phyloP scores from a whole-genome alignment of 1,140 invertebrate genomes.

The Cydia pomonella region DNA sequence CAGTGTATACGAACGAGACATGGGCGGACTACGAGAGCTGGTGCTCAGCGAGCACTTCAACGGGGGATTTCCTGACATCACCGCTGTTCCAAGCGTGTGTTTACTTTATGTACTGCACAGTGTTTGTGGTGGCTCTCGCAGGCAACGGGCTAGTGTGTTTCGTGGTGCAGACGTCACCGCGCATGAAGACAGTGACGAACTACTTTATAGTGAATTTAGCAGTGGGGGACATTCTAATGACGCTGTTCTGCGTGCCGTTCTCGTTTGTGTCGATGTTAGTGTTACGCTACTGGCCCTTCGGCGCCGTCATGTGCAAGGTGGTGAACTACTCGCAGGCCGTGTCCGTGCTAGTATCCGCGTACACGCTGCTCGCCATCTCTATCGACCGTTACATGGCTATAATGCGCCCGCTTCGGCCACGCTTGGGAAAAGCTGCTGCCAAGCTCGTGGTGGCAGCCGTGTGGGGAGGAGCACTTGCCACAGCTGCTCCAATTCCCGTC shows the following conservation, averaged over 20 bases:
- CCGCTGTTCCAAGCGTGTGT: conserved; percentile 84
- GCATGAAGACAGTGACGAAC: conserved; percentile 94
- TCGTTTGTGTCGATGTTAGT: conserved; percentile 89
- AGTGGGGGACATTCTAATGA: conserved; percentile 92
- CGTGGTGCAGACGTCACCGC: conserved; percentile 87
- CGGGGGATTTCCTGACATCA: conserved; percentile 54
- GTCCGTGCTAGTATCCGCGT: conserved; percentile 91
- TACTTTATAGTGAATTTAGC: conserved; percentile 94
- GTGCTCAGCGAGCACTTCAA: conserved; percentile 38
- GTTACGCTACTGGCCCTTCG: conserved; percentile 91
- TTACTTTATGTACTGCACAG: conserved; percentile 87
- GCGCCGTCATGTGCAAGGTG: conserved; percentile 86
- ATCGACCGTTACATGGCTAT: conserved; percentile 94
- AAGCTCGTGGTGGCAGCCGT: conserved; percentile 87
- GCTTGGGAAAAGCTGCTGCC: conserved; percentile 87
- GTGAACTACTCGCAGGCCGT: conserved; percentile 90
- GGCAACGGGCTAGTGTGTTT: conserved; percentile 92
- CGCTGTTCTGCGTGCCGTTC: conserved; percentile 93
- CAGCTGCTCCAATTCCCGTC: conserved; percentile 90
- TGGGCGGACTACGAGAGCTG: conserved; percentile 37
- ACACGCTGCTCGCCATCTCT: conserved; percentile 92
- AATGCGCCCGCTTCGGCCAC: conserved; percentile 90
- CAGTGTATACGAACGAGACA: conserved; percentile 35
- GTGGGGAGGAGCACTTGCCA: conserved; percentile 89
- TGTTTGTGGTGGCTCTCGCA: conserved; percentile 87